Base-by-base conservation (phyloP, 2,797 vertebrate genomes). In the Rhabdophis nuchalis region DNA sequence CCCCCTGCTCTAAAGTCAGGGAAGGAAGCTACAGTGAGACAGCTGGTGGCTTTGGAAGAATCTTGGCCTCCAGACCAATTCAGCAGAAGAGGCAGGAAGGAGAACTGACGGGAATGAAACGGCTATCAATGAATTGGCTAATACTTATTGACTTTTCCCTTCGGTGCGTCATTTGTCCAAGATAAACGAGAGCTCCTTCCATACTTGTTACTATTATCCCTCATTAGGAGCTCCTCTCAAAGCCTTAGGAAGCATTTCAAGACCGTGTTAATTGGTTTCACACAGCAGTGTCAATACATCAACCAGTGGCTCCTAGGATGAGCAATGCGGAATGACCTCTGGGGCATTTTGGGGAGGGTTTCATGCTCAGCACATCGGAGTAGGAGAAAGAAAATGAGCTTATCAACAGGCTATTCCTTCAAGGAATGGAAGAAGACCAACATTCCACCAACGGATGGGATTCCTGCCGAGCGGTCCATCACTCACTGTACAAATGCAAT, bases 201-300 rank as follows among this genome's bases (percentile, higher is more conserved):
- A 94, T 90, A 92, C 95, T 95, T 92, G 92, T 96, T 95, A 92
- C 95, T 95, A 96, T 97, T 96, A 93, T 95, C 95, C 94, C 93
- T 97, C 96, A 95, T 97, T 96, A 97, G 95, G 97, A 97, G 94
- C 93, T 94, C 95, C 95, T 95, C 96, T 90, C 95, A 95, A 95
- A 96, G 93, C 93, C 96, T 95, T 93, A 96, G 94, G 64, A 96
- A 96, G 96, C 95, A 95, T 92, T 95, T 96, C 89, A 93, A 95
- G 95, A 94, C 93, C 92, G 96, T 68, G 60, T 95, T 97, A 97
- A 97, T 97, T 97, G 96, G 94, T 96, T 96, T 97, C 96, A 96
- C 96, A 96, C 96, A 95, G 94, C 94, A 93, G 92, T 94, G 94
- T 96, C 96, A 92, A 96, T 97, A 46, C 20, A 96, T 90, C 95